phyloP scores from a whole-genome alignment of 2,888 invertebrate species.

The Cabera pusaria region DNA sequence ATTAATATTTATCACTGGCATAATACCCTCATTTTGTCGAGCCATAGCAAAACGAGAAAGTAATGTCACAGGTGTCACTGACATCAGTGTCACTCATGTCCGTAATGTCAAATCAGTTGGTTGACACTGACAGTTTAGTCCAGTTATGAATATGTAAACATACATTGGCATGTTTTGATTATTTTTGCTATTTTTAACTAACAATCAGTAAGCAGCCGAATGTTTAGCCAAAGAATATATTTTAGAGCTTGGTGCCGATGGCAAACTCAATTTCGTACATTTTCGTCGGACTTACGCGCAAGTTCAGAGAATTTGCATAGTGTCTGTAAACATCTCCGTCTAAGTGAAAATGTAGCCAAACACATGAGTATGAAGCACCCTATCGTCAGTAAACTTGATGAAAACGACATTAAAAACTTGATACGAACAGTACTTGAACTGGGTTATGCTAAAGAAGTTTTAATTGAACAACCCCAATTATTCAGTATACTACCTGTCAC shows the following conservation, averaged over 20 bases:
- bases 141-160: too few relatives aligned
- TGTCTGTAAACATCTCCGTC: constrained; percentile 55
- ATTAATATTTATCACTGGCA: too few relatives aligned
- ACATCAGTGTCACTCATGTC: too few relatives aligned
- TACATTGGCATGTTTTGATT: too few relatives aligned
- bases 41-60: too few relatives aligned
- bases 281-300: constrained; percentile 11
- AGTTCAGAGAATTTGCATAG: constrained; percentile 30
- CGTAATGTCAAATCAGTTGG: too few relatives aligned
- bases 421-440: constrained; percentile 52
- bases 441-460: constrained; percentile 49
- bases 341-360: constrained; percentile 55
- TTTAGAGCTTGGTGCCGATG: constrained; percentile 10
- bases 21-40: too few relatives aligned
- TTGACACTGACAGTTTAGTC: too few relatives aligned
- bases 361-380: constrained; percentile 63
- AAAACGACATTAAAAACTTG: constrained; percentile 44
- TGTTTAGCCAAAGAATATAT: constrained; percentile 17
- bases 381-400: constrained; percentile 51
- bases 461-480: constrained; percentile 58
- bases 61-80: too few relatives aligned
- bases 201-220: too few relatives aligned
- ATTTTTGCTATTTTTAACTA: too few relatives aligned
- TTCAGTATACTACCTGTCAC: constrained; percentile 65
- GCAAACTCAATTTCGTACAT: constrained; percentile 14